Percentiles rank a stretch among this genome's conserved stretches.
Evolutionary conservation across 2,113 vertebrate species (phyloP).

Genomic region (Calyptomena viridis): DNA sequence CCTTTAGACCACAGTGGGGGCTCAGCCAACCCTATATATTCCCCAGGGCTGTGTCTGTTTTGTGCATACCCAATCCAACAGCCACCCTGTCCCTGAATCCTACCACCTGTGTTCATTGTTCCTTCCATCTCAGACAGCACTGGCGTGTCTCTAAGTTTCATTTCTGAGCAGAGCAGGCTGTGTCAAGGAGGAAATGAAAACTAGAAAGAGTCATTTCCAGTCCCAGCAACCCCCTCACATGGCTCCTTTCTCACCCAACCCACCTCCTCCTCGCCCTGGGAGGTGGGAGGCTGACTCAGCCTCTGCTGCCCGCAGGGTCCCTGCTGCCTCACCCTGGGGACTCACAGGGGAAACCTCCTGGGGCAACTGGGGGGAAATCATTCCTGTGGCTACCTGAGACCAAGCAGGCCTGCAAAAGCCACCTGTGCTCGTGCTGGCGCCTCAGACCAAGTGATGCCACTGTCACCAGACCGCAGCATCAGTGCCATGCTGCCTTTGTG

Average conservation of each 20-base stretch:
- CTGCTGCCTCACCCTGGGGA: accelerated
- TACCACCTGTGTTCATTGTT: accelerated
- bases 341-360: background rate
- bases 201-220: conserved; percentile 15
- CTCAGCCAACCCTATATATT: accelerated
- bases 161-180: conserved; percentile 39
- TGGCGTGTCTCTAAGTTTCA: background rate
- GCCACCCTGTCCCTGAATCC: accelerated
- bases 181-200: conserved; percentile 57
- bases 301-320: background rate
- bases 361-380: accelerated
- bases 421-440: accelerated
- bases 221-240: background rate
- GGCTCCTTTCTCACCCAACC: background rate
- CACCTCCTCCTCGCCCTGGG: background rate
- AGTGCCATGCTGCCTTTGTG: background rate
- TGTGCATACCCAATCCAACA: background rate
- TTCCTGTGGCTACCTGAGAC: background rate
- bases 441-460: accelerated
- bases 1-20: background rate
- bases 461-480: background rate
- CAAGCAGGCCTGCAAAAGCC: background rate
- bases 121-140: background rate
- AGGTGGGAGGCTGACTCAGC: conserved; percentile 25
- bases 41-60: background rate